phyloP scores from a whole-genome alignment of 2,888 invertebrate genomes.

The Glaucopsyche alexis region DNA sequence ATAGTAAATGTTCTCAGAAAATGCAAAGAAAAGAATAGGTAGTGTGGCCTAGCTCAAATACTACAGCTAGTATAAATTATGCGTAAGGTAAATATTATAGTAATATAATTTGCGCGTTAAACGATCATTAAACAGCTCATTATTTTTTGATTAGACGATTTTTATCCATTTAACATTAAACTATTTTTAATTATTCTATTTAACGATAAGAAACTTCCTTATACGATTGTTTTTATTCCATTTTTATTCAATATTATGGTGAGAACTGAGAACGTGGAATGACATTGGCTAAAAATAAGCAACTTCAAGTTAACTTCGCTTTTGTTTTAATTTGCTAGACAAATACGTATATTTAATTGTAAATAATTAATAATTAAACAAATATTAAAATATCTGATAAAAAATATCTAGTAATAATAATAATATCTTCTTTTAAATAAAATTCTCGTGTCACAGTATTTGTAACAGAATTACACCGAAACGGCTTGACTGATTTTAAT shows the following conservation, averaged over 20 bases:
- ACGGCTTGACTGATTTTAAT: too few species aligned
- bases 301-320: neutral
- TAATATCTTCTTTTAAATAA: too few species aligned
- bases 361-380: too few species aligned
- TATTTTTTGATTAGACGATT: neutral
- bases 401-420: too few species aligned
- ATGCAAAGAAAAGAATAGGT: too few species aligned
- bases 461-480: too few species aligned
- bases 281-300: slow-evolving; percentile 5
- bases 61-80: too few species aligned
- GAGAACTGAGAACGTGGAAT: neutral
- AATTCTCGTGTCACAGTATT: too few species aligned
- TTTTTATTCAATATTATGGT: neutral
- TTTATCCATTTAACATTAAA: neutral
- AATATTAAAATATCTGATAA: too few species aligned
- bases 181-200: slow-evolving; percentile 8
- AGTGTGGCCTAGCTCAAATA: too few species aligned
- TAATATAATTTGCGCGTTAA: neutral
- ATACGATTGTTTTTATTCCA: neutral
- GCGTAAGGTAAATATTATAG: too few species aligned
- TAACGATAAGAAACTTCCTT: slow-evolving; percentile 8
- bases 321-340: neutral
- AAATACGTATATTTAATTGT: neutral
- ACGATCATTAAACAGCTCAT: neutral
- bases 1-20: too few species aligned